Evolutionary conservation across 1,140 invertebrate species (phyloP), one percentile per base, ranked within the genome.

Genomic region (Drosophila melanogaster): DNA sequence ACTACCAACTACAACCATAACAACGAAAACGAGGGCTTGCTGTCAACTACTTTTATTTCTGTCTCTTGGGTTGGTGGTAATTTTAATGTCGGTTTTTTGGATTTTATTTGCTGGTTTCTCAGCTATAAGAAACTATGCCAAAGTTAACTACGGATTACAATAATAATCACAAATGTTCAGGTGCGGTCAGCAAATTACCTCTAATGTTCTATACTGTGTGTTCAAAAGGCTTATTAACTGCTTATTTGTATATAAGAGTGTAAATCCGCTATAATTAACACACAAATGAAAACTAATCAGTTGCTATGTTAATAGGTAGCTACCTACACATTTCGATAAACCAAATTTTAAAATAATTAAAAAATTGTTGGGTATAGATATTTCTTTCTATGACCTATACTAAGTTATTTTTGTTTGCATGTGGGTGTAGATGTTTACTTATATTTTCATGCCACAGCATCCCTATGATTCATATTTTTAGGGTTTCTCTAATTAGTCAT

Each of bases 91-190:
- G 59, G 35, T 37, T 74, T 71, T 55, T 59, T 24, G 35, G 69
- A 59, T 84, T 69, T 81, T 71, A 55, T 81, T 81, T 87, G 76
- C 61, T 81, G 64, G 78, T 81, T 86, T 85, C 81, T 81, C 58
- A 64, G 59, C 75, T 56, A 59, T 26, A 30, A 53, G 49, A 87
- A 87, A 87, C 83, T 87, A 79, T 87, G 83, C 79, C 83, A 87
- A 83, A 87, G 79, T 79, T 87, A 87, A 87, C 84, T 72, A 79
- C 64, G 65, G 64, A 84, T 89, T 87, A 77, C 72, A 89, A 77
- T 87, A 89, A 77, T 87, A 89, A 87, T 84, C 76, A 79, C 30
- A 86, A 70, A 58, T 51, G 65, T 30, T 53, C 60, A 72, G 54
- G 40, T 38, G 57, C 33, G 60, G 54, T 26, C 19, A 59, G 24